Base-by-base conservation (phyloP, 2,113 vertebrate species). In the Prochilodus magdalenae region DNA sequence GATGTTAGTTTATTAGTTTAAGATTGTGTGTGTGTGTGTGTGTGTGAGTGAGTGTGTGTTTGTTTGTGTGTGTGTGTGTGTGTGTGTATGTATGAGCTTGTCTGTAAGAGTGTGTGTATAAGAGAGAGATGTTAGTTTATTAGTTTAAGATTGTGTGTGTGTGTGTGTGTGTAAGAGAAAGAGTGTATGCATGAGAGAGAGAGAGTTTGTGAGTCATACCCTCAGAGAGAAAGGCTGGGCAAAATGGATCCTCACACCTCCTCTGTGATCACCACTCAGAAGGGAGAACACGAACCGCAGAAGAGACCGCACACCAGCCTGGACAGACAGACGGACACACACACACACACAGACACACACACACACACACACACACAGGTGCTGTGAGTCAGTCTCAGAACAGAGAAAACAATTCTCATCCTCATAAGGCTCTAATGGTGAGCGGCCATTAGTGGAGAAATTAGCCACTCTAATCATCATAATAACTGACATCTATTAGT, bases 161-260 rank as follows among this genome's bases (percentile, higher is more conserved):
- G 33, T 36, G 33, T 36, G 33, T 36, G 33, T 36, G 67, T 26
- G 30, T 53, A 22, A 47, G 29, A 7, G 60, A 4, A 47, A 55
- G 55, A 18, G 60, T 65, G 44, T 55, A n/a, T n/a, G n/a, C n/a
- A n/a, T n/a, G n/a, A n/a, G n/a, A n/a, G n/a, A n/a, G n/a, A n/a
- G n/a, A n/a, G n/a, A n/a, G 12, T 57, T n/a, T n/a, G 30, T 71
- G 80, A 59, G 76, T 87, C 72, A 76, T 90, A 98, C 98, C 95
- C 93, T 94, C 15, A 99, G 81, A 88, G 96, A 98, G 91, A 97
- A 97, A 12, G 97, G 95, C 89, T 97, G 96, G 1, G 91, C 93
- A 0, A 99, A 88, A 80, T 98, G 95, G 77, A 98, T 91, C 18
- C 94, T 93, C 79, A 92, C 91, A 4, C 87, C 91, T 81, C 95